phyloP scores from a whole-genome alignment of 2,797 vertebrate species.

The Sebastes matsubarae region DNA sequence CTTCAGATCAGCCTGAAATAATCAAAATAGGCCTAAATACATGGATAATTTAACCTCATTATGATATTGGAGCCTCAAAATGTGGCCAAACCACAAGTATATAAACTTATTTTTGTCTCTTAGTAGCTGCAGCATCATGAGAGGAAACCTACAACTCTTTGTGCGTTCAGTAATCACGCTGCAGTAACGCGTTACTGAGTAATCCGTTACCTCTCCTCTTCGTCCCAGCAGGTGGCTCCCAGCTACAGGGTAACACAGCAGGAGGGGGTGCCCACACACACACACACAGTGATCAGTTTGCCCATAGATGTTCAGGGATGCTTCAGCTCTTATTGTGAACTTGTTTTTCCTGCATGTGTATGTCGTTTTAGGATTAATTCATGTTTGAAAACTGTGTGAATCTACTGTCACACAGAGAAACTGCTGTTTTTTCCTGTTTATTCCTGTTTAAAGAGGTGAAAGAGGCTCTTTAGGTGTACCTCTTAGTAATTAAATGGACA shows the following conservation, averaged over 20 bases:
- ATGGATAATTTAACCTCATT: too few species aligned
- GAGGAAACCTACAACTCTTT: neutral
- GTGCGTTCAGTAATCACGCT: neutral
- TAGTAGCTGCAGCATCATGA: neutral
- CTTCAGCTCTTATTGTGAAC: conserved; percentile 50
- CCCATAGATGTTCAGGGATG: neutral
- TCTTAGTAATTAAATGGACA: neutral
- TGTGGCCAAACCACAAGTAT: neutral
- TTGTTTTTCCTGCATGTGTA: neutral
- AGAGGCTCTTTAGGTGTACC: too few species aligned
- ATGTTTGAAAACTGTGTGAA: neutral
- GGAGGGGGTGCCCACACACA: conserved; percentile 4
- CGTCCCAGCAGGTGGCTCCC: conserved; percentile 80
- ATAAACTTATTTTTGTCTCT: accelerated
- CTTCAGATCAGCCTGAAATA: neutral
- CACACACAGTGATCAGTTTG: neutral
- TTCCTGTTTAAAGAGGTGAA: neutral
- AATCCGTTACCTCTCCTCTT: conserved; percentile 36
- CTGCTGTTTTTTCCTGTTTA: neutral
- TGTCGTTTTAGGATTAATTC: neutral
- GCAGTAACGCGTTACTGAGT: conserved; percentile 31
- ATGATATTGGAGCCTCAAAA: neutral
- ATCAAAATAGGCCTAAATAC: neutral
- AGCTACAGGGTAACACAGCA: conserved; percentile 56
- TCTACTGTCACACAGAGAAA: neutral